Base-by-base conservation (phyloP, 2,888 invertebrate genomes). In the Cheilosia impressa region DNA sequence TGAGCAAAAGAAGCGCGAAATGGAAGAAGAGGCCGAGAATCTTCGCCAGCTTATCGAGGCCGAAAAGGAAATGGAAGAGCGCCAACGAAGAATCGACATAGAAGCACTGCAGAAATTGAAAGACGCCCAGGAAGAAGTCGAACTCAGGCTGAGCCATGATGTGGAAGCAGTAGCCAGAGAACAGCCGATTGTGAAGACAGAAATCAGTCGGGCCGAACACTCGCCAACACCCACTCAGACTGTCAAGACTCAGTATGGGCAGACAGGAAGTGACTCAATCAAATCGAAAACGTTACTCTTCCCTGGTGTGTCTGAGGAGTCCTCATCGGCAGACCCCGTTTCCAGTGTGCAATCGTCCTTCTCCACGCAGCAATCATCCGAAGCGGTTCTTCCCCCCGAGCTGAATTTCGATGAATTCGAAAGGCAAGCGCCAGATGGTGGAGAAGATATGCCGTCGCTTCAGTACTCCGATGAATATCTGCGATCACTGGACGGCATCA, bases 401-500 rank as follows among this genome's bases (percentile, higher is more conserved):
- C 93, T 93, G 89, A 92, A 93, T 89, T 93, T 93, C 90, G 93
- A 94, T 90, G 93, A 94, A 85, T 93, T 93, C 89, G 94, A 94
- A 68, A 89, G 90, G 1, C 89, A 90, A 62, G 89, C 88, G 24
- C 92, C 92, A 0, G 92, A 91, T 57, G 91, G 92, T 2, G 91
- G 91, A 55, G 91, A 91, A 38, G 89, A 89, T 71, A 63, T 89
- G 57, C 88, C 88, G n/a, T 88, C 90, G 17, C 81, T 89, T 1
- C 90, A 91, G 76, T 91, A 91, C 63, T 90, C 91, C 19, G 93
- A 93, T 80, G 92, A 93, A 34, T 93, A 93, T 87, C 89, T 93
- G 55, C 91, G 93, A 91, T 94, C 94, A 88, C 93, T 95, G 90
- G 95, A 95, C 91, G 95, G 95, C 88, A 94, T 95, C 89, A 94